Evolutionary conservation across 2,888 invertebrate genomes (phyloP), one percentile per base, ranked within the genome.

Genomic region (Lamellibrachia satsuma): DNA sequence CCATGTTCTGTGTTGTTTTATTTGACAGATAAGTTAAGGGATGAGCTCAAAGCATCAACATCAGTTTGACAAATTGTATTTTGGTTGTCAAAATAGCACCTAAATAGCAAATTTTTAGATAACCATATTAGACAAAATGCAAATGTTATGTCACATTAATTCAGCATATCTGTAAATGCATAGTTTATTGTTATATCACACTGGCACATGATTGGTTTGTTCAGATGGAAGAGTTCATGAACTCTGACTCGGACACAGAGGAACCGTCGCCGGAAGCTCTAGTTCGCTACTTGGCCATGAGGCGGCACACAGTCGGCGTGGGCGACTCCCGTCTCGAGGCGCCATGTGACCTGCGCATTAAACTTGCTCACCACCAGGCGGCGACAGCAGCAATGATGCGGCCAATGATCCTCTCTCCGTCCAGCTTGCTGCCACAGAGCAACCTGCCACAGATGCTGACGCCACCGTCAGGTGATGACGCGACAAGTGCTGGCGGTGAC

Each of bases 281-380:
- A 92, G 96, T 96, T 4, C 95, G 97, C 7, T 97, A 97, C 94
- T 95, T 97, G 93, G 98, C 98, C 92, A 97, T 98, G 92, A 97
- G 99, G 90, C 97, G 99, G 51, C 99, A 99, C 96, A 99, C 99
- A 0, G 99, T 99, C 0, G 99, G 99, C n/a, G 95, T 96, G 0
- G 98, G 98, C 3, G 98, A 99, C 97, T 98, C 98, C 60, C 97
- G 98, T 0, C 98, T 98, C 95, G 98, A 98, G 94, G 98, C 98
- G 11, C 95, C 95, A 22, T 75, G 75, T 75, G 95, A 96, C 93
- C 94, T 95, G 8, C 94, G 95, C 52, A 94, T 95, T 57, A 95
- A 95, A 93, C 95, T 95, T 57, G 95, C 95, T 52, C 95, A 95
- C 27, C 95, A 96, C 93, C 96, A 95, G 94, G 95, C 95, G 91